These are phyloP conservation scores for Triplophysa siluroides DNA, from an alignment of 2,113 vertebrate genomes.

Conservation along the genomic window DNA sequence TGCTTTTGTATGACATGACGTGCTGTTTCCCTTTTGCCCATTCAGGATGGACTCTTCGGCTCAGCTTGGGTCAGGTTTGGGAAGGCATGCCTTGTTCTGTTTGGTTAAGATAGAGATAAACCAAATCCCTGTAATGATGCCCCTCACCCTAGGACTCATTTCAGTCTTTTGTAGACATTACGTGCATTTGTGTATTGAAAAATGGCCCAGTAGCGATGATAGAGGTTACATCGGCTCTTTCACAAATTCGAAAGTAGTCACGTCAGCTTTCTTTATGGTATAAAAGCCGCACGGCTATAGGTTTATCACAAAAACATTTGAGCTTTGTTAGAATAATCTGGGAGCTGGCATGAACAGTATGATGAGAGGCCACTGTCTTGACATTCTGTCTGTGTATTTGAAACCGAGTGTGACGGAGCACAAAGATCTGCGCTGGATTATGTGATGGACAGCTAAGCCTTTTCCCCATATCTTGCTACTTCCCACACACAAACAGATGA, in stretches of 20 bases:
- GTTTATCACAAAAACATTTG: conserved; percentile 4
- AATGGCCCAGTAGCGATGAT: conserved; percentile 18
- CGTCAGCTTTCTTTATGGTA: too few species aligned
- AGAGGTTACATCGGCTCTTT: neutral
- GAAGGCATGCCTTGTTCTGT: conserved; percentile 63
- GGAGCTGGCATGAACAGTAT: conserved; percentile 8
- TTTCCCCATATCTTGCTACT: neutral
- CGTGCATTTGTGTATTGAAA: conserved; percentile 71
- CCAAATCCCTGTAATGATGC: conserved; percentile 61
- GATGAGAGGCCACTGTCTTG: neutral
- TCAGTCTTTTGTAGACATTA: conserved; percentile 69
- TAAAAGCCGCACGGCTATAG: neutral
- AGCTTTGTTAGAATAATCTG: neutral
- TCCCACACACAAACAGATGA: neutral
- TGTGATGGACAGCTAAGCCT: conserved; percentile 35
- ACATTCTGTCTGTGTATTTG: conserved; percentile 16
- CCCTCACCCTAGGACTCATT: conserved; percentile 63
- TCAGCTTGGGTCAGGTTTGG: conserved; percentile 67
- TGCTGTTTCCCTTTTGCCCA: conserved; percentile 60
- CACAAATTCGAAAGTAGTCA: too few species aligned
- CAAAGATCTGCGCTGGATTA: conserved; percentile 11
- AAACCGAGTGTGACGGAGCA: conserved; percentile 33
- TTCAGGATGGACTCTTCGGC: conserved; percentile 63
- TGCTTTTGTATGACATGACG: conserved; percentile 63
- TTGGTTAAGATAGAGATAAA: conserved; percentile 63